These are phyloP conservation scores for Ovis canadensis DNA, from an alignment of 2,113 vertebrate species.

Conservation along the genomic window DNA sequence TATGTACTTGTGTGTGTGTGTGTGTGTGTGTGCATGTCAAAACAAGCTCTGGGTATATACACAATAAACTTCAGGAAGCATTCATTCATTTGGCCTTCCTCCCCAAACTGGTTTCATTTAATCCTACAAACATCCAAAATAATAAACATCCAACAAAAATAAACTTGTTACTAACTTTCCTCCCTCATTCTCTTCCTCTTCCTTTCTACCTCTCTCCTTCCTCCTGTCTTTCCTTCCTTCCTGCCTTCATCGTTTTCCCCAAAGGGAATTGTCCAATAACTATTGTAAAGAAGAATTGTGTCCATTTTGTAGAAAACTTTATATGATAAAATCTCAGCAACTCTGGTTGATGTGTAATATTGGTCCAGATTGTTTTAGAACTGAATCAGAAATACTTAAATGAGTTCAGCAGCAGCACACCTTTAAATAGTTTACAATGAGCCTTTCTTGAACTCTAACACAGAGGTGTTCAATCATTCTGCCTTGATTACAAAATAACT, in stretches of 20 bases:
- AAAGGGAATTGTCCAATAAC: neutral
- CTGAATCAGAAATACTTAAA: neutral
- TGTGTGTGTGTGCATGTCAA: neutral
- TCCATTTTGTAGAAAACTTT: neutral
- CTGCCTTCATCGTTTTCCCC: neutral
- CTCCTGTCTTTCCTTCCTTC: neutral
- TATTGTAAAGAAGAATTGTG: neutral
- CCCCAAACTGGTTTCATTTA: neutral
- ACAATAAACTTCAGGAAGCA: neutral
- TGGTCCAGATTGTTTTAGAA: neutral
- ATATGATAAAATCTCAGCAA: neutral
- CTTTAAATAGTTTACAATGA: neutral
- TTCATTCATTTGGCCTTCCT: neutral
- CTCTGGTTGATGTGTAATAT: neutral
- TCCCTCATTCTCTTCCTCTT: neutral
- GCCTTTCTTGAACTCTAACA: neutral
- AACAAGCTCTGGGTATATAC: neutral
- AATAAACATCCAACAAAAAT: neutral
- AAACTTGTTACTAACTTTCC: neutral
- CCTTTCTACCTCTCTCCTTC: accelerated
- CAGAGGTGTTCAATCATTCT: neutral
- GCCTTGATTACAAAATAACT: neutral
- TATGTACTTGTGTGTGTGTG: neutral
- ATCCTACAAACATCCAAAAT: neutral
- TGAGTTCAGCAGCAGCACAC: neutral